These are phyloP conservation scores for Motacilla tschutschensis DNA, from an alignment of 2,113 vertebrate genomes.

Conservation along the genomic window DNA sequence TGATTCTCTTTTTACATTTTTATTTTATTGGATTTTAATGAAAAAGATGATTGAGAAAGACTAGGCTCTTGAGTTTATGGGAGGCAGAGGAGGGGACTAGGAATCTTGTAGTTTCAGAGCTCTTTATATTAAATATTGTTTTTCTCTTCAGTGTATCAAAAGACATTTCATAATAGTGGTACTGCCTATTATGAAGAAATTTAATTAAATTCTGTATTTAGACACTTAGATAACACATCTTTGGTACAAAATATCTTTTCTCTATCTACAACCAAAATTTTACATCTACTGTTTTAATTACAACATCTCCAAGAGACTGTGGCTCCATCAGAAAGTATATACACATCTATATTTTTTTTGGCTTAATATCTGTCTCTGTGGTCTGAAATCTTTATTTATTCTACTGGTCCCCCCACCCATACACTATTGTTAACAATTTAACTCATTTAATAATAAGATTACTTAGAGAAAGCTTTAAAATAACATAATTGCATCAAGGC, in stretches of 20 bases:
- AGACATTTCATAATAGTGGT: not conserved
- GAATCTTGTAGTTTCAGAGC: not conserved
- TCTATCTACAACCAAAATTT: not conserved
- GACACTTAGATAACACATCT: not conserved
- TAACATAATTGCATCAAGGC: not conserved
- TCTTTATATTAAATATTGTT: not conserved
- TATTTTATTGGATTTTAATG: not conserved
- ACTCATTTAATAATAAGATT: not conserved
- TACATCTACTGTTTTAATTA: not conserved
- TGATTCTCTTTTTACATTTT: not conserved
- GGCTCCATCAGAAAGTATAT: not conserved
- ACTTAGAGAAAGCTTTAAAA: not conserved
- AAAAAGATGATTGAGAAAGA: not conserved
- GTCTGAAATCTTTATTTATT: not conserved
- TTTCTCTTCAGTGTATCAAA: not conserved
- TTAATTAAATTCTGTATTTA: not conserved
- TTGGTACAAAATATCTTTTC: not conserved
- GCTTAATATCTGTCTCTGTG: not conserved
- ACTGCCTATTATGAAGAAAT: not conserved
- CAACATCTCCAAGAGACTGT: not conserved
- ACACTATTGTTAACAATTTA: not conserved
- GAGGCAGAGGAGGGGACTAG: fast-evolving
- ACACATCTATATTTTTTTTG: not conserved
- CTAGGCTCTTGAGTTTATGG: not conserved
- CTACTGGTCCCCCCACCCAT: not conserved